These are phyloP conservation scores for Agonopterix alstromeriana DNA, from an alignment of 2,888 invertebrate genomes.

Conservation along the genomic window DNA sequence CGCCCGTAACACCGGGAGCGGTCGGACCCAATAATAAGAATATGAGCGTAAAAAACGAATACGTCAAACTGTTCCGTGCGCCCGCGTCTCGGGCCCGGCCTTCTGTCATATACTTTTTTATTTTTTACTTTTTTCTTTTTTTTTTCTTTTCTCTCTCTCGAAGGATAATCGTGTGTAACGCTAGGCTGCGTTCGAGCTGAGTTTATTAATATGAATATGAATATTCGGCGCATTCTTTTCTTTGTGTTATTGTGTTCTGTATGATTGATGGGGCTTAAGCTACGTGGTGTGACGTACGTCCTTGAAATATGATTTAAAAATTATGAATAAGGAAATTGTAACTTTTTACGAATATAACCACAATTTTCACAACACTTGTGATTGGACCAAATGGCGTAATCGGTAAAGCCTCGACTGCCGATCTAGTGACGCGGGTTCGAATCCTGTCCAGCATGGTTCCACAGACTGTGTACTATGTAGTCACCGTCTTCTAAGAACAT, in stretches of 20 bases:
- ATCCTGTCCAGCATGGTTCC: constrained; percentile 50
- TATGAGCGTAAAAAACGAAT: constrained; percentile 70
- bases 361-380: constrained; percentile 12
- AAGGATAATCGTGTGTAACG: constrained; percentile 68
- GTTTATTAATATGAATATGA: constrained; percentile 50
- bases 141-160: constrained; percentile 35
- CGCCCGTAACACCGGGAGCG: constrained; percentile 76
- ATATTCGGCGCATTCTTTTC: neutral
- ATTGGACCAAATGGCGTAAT: constrained; percentile 16
- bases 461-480: constrained; percentile 52
- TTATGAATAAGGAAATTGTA: neutral
- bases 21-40: constrained; percentile 71
- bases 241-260: constrained; percentile 1
- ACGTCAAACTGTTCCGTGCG: constrained; percentile 58
- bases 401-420: constrained; percentile 7
- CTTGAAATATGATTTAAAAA: constrained; percentile 1
- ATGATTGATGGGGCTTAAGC: constrained; percentile 11
- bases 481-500: constrained; percentile 63
- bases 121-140: constrained; percentile 16
- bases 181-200: constrained; percentile 47
- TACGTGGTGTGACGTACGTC: constrained; percentile 3
- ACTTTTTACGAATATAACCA: constrained; percentile 5
- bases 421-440: constrained; percentile 35
- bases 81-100: constrained; percentile 41
- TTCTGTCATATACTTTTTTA: constrained; percentile 37